Evolutionary conservation across 1,140 invertebrate genomes (phyloP).

Genomic region (Polypedilum pembai): DNA sequence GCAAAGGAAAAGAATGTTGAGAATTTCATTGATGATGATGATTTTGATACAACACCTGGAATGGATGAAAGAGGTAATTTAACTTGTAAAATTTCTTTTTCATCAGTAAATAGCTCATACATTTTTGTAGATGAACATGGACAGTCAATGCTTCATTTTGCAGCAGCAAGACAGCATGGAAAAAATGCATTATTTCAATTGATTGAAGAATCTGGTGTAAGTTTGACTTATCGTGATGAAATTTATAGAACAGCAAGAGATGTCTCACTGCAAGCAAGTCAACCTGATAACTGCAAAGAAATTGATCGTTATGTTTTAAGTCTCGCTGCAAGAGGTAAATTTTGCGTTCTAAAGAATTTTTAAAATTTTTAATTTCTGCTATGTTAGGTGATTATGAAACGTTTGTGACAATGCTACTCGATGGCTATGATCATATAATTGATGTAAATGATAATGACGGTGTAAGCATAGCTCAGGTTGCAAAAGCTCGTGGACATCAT

Average conservation of each 20-base stretch:
- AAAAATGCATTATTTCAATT: slow-evolving; percentile 67
- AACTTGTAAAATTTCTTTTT: slow-evolving; percentile 32
- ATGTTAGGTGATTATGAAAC: slow-evolving; percentile 62
- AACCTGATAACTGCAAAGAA: slow-evolving; percentile 69
- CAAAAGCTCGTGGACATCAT: slow-evolving; percentile 54
- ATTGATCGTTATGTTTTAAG: slow-evolving; percentile 73
- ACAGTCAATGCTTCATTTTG: slow-evolving; percentile 82
- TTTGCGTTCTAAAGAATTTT: neutral
- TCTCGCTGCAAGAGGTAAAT: slow-evolving; percentile 63
- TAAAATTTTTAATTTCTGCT: neutral
- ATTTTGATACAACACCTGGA: slow-evolving; percentile 33
- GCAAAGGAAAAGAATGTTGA: slow-evolving; percentile 24
- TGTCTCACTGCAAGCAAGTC: slow-evolving; percentile 67
- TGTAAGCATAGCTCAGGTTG: slow-evolving; percentile 58
- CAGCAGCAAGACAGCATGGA: slow-evolving; percentile 66
- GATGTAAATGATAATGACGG: slow-evolving; percentile 64
- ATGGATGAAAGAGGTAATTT: slow-evolving; percentile 36
- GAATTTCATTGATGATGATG: slow-evolving; percentile 34
- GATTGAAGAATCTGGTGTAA: slow-evolving; percentile 67
- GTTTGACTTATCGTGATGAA: slow-evolving; percentile 70
- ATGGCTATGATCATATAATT: slow-evolving; percentile 82
- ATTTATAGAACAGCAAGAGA: slow-evolving; percentile 79
- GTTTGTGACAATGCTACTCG: slow-evolving; percentile 65
- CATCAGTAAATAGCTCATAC: too few relatives aligned
- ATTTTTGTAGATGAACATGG: slow-evolving; percentile 80